Percentiles rank a stretch among this genome's conserved stretches.
phyloP scores from a whole-genome alignment of 2,113 vertebrate species.

The Hemiscyllium ocellatum region DNA sequence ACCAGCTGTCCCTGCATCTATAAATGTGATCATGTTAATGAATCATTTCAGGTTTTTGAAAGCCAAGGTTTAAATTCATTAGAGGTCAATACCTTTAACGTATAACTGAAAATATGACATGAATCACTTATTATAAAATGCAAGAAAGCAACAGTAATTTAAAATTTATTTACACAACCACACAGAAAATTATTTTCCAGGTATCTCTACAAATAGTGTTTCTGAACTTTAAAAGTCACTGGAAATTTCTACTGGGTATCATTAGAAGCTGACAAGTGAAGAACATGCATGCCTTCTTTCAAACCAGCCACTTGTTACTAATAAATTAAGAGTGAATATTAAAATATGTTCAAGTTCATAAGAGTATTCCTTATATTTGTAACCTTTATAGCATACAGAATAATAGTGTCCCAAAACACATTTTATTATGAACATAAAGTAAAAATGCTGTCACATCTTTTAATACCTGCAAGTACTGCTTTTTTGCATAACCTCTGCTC shows the following conservation, averaged over 20 bases:
- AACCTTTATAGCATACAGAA: background rate
- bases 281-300: background rate
- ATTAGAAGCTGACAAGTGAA: background rate
- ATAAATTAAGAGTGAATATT: no score
- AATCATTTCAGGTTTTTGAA: background rate
- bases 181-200: background rate
- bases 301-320: background rate
- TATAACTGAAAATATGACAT: background rate
- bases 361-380: background rate
- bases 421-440: background rate
- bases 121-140: background rate
- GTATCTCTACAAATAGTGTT: background rate
- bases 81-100: background rate
- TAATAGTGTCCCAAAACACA: background rate
- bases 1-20: background rate
- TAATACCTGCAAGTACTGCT: slow-evolving; percentile 95
- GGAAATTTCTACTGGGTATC: background rate
- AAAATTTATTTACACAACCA: background rate
- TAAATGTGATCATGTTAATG: background rate
- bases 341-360: background rate
- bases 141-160: background rate
- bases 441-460: slow-evolving; percentile 16
- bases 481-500: slow-evolving; percentile 97
- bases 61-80: background rate
- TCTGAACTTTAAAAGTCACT: background rate